Conservation (phyloP, 2,888 invertebrate genomes). For the Drosophila setosimentum region DNA sequence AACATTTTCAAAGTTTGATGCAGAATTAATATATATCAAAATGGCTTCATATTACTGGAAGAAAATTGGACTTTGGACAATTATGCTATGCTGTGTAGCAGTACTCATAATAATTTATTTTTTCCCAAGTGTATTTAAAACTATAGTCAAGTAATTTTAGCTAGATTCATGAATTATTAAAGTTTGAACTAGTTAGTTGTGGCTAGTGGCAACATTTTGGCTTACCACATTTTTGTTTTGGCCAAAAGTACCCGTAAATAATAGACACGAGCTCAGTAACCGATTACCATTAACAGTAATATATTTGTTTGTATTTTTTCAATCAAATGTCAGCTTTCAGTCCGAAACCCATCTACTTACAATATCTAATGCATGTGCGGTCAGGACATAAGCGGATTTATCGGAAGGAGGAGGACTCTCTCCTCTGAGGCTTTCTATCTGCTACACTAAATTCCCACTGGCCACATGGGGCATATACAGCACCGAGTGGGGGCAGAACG, state of each 20-base stretch:
- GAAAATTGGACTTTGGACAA: too few species aligned
- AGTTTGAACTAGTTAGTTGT: neutral
- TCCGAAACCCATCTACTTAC: conserved; percentile 13
- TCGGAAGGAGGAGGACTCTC: neutral
- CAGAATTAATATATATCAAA: too few species aligned
- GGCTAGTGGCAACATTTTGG: too few species aligned
- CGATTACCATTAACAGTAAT: conserved; percentile 6
- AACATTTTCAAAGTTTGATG: too few species aligned
- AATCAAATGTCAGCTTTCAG: conserved; percentile 46
- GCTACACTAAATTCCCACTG: conserved; percentile 13
- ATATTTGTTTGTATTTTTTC: conserved; percentile 6
- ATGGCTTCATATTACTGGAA: too few species aligned
- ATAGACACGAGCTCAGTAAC: neutral
- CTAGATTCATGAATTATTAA: neutral
- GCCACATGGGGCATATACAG: conserved; percentile 6
- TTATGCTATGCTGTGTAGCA: too few species aligned
- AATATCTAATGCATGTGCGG: conserved; percentile 21
- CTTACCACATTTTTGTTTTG: neutral
- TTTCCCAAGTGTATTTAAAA: neutral
- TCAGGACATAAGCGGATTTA: conserved; percentile 47
- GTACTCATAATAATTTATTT: neutral
- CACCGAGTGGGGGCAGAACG: neutral
- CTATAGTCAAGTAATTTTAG: neutral
- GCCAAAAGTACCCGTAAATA: neutral
- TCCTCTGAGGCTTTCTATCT: conserved; percentile 17